Evolutionary conservation across 2,797 vertebrate species (phyloP).

Genomic region (Geotrypetes seraphini): DNA sequence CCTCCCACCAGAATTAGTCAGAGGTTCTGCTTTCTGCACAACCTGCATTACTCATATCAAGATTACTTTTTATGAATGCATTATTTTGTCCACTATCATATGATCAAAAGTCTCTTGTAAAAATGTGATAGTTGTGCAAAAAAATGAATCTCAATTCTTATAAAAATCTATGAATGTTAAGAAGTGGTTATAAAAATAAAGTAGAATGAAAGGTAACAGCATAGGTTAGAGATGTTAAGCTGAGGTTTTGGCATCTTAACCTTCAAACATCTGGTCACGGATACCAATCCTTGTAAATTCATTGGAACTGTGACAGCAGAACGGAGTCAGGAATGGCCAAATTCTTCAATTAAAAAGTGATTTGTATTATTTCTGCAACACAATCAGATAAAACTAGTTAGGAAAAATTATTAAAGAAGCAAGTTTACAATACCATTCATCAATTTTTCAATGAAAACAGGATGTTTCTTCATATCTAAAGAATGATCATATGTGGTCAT

Average conservation of each 20-base stretch:
- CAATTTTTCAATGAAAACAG: too few species aligned
- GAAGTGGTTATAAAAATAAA: slow-evolving; percentile 58
- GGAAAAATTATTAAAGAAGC: not conserved
- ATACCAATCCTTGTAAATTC: slow-evolving; percentile 29
- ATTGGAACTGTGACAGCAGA: slow-evolving; percentile 26
- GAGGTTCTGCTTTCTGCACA: slow-evolving; percentile 31
- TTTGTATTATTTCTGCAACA: slow-evolving; percentile 14
- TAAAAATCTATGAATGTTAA: slow-evolving; percentile 39
- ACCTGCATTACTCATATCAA: slow-evolving; percentile 45
- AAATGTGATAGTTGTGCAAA: slow-evolving; percentile 47
- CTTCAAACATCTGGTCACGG: slow-evolving; percentile 34
- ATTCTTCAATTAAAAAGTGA: slow-evolving; percentile 34
- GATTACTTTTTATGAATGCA: slow-evolving; percentile 25
- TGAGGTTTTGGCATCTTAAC: slow-evolving; percentile 50
- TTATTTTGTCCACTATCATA: slow-evolving; percentile 51
- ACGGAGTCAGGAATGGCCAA: slow-evolving; percentile 37
- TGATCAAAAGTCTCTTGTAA: slow-evolving; percentile 34
- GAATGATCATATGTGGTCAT: too few species aligned
- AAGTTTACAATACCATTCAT: not conserved
- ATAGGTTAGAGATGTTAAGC: slow-evolving; percentile 46
- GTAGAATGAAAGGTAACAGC: slow-evolving; percentile 31
- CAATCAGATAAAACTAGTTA: too few species aligned
- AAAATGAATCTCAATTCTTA: slow-evolving; percentile 30
- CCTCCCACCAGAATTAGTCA: slow-evolving; percentile 41
- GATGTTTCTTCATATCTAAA: too few species aligned